A percentile compares a stretch with the other conserved stretches of the same genome.
Evolutionary conservation across 2,888 invertebrate species (phyloP).

Genomic region (Philonicus albiceps): DNA sequence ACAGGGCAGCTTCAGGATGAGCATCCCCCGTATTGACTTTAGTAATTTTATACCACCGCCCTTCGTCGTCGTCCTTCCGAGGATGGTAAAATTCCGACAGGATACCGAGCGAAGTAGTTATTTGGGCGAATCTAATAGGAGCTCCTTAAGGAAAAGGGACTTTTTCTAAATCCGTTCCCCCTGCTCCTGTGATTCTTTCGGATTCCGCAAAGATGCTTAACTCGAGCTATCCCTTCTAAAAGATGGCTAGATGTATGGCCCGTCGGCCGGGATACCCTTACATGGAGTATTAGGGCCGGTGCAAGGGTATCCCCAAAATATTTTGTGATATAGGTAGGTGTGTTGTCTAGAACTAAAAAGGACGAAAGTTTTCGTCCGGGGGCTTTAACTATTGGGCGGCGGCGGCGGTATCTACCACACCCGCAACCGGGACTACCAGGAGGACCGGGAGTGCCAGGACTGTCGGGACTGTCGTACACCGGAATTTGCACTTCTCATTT

Average conservation of each 20-base stretch:
- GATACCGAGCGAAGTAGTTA: slow-evolving; percentile 29
- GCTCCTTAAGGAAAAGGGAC: slow-evolving; percentile 9
- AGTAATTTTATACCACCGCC: slow-evolving; percentile 29
- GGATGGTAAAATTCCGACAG: neutral
- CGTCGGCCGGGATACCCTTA: neutral
- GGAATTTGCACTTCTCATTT: slow-evolving; percentile 33
- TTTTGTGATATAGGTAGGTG: neutral
- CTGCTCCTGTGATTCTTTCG: slow-evolving; percentile 12
- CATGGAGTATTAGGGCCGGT: neutral
- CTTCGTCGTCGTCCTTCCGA: neutral
- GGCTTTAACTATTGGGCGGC: neutral
- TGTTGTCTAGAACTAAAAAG: neutral
- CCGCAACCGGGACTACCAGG: neutral
- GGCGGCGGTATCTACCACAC: neutral
- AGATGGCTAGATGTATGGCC: neutral
- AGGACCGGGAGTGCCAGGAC: too few species aligned
- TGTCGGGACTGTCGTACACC: neutral
- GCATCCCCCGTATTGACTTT: slow-evolving; percentile 30
- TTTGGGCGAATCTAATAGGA: slow-evolving; percentile 36
- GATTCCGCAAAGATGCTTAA: slow-evolving; percentile 28
- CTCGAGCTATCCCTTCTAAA: neutral
- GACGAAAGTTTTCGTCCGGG: slow-evolving; percentile 8
- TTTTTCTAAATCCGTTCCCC: slow-evolving; percentile 11
- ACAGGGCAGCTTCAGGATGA: neutral
- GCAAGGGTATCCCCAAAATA: neutral